Base-by-base conservation (phyloP, 2,113 vertebrate genomes). In the Holacanthus passer region DNA sequence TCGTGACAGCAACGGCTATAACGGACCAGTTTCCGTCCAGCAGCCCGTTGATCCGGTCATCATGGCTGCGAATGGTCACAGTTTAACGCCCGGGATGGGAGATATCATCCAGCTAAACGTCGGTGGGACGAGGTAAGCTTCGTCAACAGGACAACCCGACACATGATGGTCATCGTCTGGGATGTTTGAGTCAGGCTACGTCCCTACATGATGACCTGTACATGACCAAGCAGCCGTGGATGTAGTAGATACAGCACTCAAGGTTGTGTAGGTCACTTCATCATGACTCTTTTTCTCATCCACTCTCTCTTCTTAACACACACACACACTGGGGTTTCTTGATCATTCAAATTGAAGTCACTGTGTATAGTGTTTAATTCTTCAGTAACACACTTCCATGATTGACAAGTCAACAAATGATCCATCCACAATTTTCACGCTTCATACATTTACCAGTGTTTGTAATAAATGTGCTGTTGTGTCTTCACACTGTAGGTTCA, bases 21-120 rank as follows among this genome's bases (percentile, higher is more conserved):
- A 65, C 69, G 78, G 60, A 69, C 43, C 73, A 1, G 67, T 12
- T 12, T 64, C 50, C 7, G 29, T 13, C 56, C 39, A 31, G n/a
- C 68, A 45, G n/a, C 58, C 20, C 24, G 20, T 20, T 14, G 63
- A 16, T 22, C 39, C 58, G 27, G 84, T 73, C 58, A 95, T 93
- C 89, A 98, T 98, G 96, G 97, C 97, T 41, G 94, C 95, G 82
- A 95, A 94, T 77, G 95, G 96, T 76, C 95, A 90, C 91, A 84
- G 81, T 79, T 59, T 94, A 20, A 88, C 93, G 64, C 92, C 96
- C 3, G 96, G 95, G 56, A 95, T 96, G 87, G 97, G 97, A 59
- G 97, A 99, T 89, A 99, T 99, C 86, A 96, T 98, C 86, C 97
- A 99, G 94, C 90, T 99, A 19, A 98, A 99, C 88, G 98, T 99